phyloP scores from a whole-genome alignment of 2,113 vertebrate genomes.

The Monopterus albus region DNA sequence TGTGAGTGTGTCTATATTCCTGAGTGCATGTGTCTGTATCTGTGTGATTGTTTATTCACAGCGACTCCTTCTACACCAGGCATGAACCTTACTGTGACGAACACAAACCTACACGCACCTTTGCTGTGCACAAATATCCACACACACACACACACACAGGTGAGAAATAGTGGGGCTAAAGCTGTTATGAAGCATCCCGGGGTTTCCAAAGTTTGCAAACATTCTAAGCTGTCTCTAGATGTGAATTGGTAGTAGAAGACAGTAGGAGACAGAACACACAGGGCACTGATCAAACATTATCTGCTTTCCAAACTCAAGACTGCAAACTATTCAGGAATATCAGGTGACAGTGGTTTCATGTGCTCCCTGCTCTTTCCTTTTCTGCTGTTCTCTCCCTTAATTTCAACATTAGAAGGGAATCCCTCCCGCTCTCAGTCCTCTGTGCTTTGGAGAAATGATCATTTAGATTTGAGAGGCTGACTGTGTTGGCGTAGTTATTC shows the following conservation, averaged over 20 bases:
- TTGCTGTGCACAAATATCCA: background rate
- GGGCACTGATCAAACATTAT: slow-evolving; percentile 63
- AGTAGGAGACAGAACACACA: slow-evolving; percentile 47
- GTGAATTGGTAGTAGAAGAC: slow-evolving; percentile 59
- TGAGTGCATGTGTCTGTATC: slow-evolving; percentile 10
- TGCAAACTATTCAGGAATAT: slow-evolving; percentile 26
- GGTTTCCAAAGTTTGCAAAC: slow-evolving; percentile 38
- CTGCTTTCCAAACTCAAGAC: slow-evolving; percentile 50
- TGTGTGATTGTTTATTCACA: slow-evolving; percentile 6
- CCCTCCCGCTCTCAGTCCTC: background rate
- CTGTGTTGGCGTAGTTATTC: slow-evolving; percentile 24
- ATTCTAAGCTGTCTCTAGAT: slow-evolving; percentile 25
- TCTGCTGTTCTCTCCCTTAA: background rate
- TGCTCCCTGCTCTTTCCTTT: background rate
- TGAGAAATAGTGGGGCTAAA: slow-evolving; percentile 51
- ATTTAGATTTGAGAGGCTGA: slow-evolving; percentile 28
- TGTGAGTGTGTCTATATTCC: slow-evolving; percentile 53
- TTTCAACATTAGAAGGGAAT: background rate
- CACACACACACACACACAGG: slow-evolving; percentile 23
- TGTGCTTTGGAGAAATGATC: too few relatives aligned
- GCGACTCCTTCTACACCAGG: background rate
- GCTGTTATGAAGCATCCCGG: slow-evolving; percentile 57
- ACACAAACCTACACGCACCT: slow-evolving; percentile 12
- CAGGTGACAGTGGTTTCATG: background rate
- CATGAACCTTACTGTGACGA: slow-evolving; percentile 46